Percentiles rank a stretch among this genome's conserved stretches.
Evolutionary conservation across 2,888 invertebrate species (phyloP).

Genomic region (Clanis bilineata): DNA sequence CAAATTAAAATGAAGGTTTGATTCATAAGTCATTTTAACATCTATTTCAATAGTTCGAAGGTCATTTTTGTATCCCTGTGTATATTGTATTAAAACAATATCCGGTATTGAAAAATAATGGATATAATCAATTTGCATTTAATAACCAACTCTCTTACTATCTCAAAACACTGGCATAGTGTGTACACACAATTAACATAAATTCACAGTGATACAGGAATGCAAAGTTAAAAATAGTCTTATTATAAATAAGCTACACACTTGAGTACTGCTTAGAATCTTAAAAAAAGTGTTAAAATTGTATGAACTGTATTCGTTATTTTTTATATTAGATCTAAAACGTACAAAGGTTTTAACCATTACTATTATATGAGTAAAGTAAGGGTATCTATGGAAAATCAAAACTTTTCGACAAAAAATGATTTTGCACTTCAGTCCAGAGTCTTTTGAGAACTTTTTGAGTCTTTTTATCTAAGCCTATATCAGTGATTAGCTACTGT

Average conservation of each 20-base stretch:
- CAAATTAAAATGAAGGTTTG: neutral
- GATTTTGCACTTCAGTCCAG: neutral
- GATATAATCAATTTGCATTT: neutral
- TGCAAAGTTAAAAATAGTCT: constrained; percentile 25
- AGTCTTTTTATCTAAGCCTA: neutral
- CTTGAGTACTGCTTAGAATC: neutral
- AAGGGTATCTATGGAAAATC: neutral
- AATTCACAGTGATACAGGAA: constrained; percentile 26
- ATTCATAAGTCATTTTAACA: too few relatives aligned
- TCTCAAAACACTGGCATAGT: neutral
- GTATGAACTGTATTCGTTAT: neutral
- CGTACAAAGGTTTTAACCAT: neutral
- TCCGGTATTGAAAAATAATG: neutral
- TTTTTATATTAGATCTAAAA: neutral
- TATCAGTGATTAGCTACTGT: neutral
- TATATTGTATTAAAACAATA: too few relatives aligned
- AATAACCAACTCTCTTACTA: neutral
- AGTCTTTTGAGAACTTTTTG: neutral
- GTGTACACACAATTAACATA: neutral
- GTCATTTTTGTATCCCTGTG: too few relatives aligned
- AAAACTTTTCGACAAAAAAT: neutral
- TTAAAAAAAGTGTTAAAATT: too few relatives aligned
- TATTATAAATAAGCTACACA: neutral
- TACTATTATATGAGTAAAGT: neutral
- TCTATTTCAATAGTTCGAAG: too few relatives aligned